Conservation (phyloP, 1,140 invertebrate species). For the Drosophila parabipectinata region DNA sequence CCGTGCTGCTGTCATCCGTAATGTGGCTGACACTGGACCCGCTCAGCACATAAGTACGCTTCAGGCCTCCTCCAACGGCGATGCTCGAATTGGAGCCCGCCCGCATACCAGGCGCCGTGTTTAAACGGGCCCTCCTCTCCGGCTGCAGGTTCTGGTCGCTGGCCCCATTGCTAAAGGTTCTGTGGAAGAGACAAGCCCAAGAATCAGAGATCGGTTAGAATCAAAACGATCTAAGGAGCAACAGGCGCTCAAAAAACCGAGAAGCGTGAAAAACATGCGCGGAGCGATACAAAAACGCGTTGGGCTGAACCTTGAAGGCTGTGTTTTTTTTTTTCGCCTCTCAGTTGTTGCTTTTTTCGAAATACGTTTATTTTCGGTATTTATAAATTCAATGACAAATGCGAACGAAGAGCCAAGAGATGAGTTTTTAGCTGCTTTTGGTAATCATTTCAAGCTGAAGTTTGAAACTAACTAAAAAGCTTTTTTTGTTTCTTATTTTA, state of each 20-base stretch:
- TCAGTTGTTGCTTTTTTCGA: conserved; percentile 25
- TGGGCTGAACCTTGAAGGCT: conserved; percentile 50
- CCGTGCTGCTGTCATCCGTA: conserved; percentile 79
- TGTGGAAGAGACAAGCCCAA: conserved; percentile 28
- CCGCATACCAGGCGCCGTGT: conserved; percentile 80
- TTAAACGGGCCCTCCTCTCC: conserved; percentile 75
- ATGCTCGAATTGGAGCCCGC: conserved; percentile 39
- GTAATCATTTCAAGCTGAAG: neutral
- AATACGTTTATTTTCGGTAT: conserved; percentile 38
- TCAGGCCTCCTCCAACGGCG: conserved; percentile 54
- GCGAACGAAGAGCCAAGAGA: conserved; percentile 16
- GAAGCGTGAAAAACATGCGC: conserved; percentile 37
- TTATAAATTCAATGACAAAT: conserved; percentile 63
- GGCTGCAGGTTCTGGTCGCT: conserved; percentile 71
- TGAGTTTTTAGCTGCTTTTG: conserved; percentile 4
- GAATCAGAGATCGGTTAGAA: conserved; percentile 45
- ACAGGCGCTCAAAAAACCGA: conserved; percentile 66
- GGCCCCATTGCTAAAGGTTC: conserved; percentile 83
- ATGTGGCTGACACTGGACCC: conserved; percentile 79
- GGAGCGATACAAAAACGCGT: conserved; percentile 26
- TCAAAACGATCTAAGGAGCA: conserved; percentile 57
- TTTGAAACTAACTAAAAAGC: neutral
- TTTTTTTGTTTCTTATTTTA: neutral
- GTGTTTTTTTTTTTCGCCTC: conserved; percentile 5
- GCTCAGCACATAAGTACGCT: conserved; percentile 72